Evolutionary conservation across 2,888 invertebrate species (phyloP).

Genomic region (Orthosia incerta): DNA sequence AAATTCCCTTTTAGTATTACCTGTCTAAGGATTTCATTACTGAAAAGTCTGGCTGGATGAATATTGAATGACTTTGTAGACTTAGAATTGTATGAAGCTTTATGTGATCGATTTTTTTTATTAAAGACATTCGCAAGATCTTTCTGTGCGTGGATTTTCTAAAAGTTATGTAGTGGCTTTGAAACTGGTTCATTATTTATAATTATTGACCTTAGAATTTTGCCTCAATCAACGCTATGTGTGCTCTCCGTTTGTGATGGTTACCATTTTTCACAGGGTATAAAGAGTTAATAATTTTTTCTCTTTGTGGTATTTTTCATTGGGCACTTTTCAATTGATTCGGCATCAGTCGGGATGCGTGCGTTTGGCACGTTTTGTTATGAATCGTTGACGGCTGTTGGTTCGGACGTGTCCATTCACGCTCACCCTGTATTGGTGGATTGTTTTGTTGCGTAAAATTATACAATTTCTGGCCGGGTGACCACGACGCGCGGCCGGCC

Average conservation of each 20-base stretch:
- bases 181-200: not conserved
- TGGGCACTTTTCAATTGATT: conserved; percentile 81
- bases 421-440: conserved; percentile 75
- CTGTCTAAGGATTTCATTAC: conserved; percentile 78
- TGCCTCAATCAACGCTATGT: conserved; percentile 4
- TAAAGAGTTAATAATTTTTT: conserved; percentile 70
- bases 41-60: conserved; percentile 64
- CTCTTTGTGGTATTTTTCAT: conserved; percentile 80
- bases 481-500: conserved; percentile 72
- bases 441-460: conserved; percentile 87
- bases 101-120: conserved; percentile 22
- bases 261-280: conserved; percentile 13
- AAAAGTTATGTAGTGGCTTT: not conserved
- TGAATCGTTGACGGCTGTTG: conserved; percentile 82
- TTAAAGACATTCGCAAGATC: conserved; percentile 2
- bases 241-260: not conserved
- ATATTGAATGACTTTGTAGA: conserved; percentile 66
- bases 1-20: conserved; percentile 83
- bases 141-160: conserved; percentile 1
- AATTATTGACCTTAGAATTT: not conserved
- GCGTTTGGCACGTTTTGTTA: conserved; percentile 89
- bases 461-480: conserved; percentile 85
- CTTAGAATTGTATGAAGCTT: conserved; percentile 11
- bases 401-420: conserved; percentile 84
- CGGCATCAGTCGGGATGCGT: conserved; percentile 76